Conservation (phyloP, 64 coral and sea anemone species). For the Acropora yongei region DNA sequence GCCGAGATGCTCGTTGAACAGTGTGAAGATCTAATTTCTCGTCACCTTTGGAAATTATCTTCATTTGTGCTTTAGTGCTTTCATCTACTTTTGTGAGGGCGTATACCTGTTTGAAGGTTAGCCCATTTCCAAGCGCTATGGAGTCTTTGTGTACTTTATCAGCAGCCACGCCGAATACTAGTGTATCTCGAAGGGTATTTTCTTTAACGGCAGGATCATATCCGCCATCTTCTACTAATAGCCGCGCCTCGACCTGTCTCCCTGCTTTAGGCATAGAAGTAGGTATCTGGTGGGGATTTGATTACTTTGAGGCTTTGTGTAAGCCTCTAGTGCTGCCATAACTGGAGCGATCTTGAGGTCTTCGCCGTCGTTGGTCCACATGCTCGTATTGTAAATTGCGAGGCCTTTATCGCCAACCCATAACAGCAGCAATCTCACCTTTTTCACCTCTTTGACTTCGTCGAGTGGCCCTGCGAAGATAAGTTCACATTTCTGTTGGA, state of each 20-base stretch:
- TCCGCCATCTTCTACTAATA: slow-evolving; percentile 25
- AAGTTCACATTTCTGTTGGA: slow-evolving; percentile 73
- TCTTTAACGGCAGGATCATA: slow-evolving; percentile 39
- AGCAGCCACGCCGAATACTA: slow-evolving; percentile 49
- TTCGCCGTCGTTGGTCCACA: slow-evolving; percentile 22
- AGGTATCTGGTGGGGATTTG: too few species aligned
- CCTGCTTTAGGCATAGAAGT: background rate
- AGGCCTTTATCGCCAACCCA: slow-evolving; percentile 67
- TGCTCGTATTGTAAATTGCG: slow-evolving; percentile 64
- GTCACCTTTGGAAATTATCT: slow-evolving; percentile 30
- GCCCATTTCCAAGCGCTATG: slow-evolving; percentile 30
- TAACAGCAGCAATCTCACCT: slow-evolving; percentile 41
- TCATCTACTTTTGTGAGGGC: slow-evolving; percentile 63
- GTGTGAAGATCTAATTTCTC: slow-evolving; percentile 20
- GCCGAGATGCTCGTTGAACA: background rate
- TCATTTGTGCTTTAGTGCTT: slow-evolving; percentile 65
- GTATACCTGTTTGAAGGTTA: slow-evolving; percentile 65
- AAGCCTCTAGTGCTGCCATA: background rate
- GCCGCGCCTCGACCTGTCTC: background rate
- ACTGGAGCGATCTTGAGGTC: slow-evolving; percentile 39
- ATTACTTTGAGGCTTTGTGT: too few species aligned
- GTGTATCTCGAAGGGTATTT: slow-evolving; percentile 29
- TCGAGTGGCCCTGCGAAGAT: slow-evolving; percentile 51
- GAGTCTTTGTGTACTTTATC: slow-evolving; percentile 57
- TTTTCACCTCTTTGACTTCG: slow-evolving; percentile 2